Conservation (phyloP, 2,797 vertebrate genomes). For the Lateolabrax maculatus region DNA sequence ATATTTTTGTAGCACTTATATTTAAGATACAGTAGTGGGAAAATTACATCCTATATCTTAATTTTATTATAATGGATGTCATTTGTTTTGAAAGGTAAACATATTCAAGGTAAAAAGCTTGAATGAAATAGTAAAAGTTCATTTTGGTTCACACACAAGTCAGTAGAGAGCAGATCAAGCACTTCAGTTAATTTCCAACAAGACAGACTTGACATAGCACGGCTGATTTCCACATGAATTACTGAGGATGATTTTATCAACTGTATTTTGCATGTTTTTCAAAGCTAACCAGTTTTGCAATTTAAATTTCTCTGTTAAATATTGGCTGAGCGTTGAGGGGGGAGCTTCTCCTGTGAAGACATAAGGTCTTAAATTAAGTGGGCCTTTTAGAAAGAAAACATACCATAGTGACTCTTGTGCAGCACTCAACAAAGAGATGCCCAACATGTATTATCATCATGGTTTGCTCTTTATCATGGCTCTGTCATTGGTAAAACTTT, state of each 20-base stretch:
- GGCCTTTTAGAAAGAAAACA: not conserved
- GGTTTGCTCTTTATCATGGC: not conserved
- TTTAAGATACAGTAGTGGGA: not conserved
- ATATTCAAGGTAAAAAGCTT: not conserved
- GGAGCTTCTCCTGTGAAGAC: not conserved
- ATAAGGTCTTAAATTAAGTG: not conserved
- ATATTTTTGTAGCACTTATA: not conserved
- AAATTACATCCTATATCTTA: not conserved
- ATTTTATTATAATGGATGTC: not conserved
- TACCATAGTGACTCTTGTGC: not conserved
- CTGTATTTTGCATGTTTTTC: not conserved
- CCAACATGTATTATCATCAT: constrained; percentile 16
- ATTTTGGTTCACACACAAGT: not conserved
- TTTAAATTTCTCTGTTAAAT: constrained; percentile 16
- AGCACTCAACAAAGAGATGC: not conserved
- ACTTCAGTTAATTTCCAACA: not conserved
- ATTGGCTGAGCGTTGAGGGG: constrained; percentile 6
- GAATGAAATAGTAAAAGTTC: not conserved
- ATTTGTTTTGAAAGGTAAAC: not conserved
- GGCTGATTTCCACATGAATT: not conserved
- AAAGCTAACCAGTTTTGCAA: not conserved
- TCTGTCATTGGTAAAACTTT: not conserved
- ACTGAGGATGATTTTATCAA: not conserved
- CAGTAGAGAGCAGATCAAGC: not conserved
- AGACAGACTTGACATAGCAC: not conserved